These are phyloP conservation scores for Polyommatus iphigenia DNA, from an alignment of 2,888 invertebrate species.

Conservation along the genomic window DNA sequence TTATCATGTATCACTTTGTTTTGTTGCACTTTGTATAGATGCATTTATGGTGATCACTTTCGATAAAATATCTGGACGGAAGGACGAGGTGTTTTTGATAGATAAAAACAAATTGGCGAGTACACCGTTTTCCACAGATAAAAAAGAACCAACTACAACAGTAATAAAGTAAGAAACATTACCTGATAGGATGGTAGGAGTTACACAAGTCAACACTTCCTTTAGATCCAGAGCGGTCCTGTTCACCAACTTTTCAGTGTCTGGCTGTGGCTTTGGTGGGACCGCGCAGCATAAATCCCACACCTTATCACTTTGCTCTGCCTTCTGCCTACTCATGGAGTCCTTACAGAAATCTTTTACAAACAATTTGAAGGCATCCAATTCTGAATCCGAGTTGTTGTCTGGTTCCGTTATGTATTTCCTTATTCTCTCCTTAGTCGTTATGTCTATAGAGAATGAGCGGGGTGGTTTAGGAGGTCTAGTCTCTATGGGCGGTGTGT, in stretches of 20 bases:
- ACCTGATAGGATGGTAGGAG: constrained; percentile 60
- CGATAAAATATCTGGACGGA: no score
- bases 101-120: no score
- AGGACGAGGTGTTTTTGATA: no score
- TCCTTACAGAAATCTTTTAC: constrained; percentile 64
- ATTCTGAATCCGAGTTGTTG: constrained; percentile 41
- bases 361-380: constrained; percentile 59
- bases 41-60: no score
- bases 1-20: no score
- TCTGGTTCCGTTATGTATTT: constrained; percentile 42
- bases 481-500: constrained; percentile 63
- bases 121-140: background rate
- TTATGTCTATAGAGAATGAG: constrained; percentile 52
- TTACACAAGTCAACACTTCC: constrained; percentile 56
- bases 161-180: constrained; percentile 37
- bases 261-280: constrained; percentile 53
- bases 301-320: constrained; percentile 57
- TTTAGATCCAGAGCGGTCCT: constrained; percentile 53
- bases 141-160: background rate
- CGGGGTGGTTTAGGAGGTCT: constrained; percentile 49
- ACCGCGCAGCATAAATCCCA: constrained; percentile 67
- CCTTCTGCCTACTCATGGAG: constrained; percentile 49
- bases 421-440: constrained; percentile 51
- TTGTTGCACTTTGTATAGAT: no score
- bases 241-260: constrained; percentile 48